phyloP scores from a whole-genome alignment of 2,888 invertebrate species.

The Drosophila conformis region DNA sequence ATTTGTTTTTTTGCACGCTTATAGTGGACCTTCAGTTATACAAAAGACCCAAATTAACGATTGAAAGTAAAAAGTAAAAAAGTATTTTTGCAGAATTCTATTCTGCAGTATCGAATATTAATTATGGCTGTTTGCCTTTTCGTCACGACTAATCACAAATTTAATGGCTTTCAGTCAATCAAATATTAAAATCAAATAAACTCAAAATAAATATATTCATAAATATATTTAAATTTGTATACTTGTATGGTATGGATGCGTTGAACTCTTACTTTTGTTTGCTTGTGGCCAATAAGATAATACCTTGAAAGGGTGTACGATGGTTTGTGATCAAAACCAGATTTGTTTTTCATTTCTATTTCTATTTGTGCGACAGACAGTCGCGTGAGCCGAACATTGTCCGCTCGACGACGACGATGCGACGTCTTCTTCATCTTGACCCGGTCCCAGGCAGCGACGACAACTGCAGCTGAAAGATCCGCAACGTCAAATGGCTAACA shows the following conservation, averaged over 20 bases:
- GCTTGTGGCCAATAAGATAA: not conserved
- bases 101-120: too few relatives aligned
- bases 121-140: not conserved
- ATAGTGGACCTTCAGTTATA: not conserved
- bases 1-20: not conserved
- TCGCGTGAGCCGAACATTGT: slow-evolving; percentile 50
- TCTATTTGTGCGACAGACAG: slow-evolving; percentile 36
- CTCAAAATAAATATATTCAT: not conserved
- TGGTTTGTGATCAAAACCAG: not conserved
- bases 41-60: not conserved
- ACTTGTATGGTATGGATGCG: not conserved
- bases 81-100: not conserved
- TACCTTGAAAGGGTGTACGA: slow-evolving; percentile 12
- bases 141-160: not conserved
- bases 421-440: slow-evolving; percentile 52
- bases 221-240: not conserved
- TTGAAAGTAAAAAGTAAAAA: not conserved
- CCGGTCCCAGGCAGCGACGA: slow-evolving; percentile 45
- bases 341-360: slow-evolving; percentile 28
- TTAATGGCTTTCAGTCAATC: not conserved
- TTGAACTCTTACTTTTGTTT: not conserved
- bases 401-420: slow-evolving; percentile 22
- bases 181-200: not conserved
- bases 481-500: slow-evolving; percentile 65
- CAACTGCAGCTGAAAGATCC: slow-evolving; percentile 54